These are phyloP conservation scores for Malacoctenus gilli DNA, from an alignment of 2,797 vertebrate genomes.

Conservation along the genomic window DNA sequence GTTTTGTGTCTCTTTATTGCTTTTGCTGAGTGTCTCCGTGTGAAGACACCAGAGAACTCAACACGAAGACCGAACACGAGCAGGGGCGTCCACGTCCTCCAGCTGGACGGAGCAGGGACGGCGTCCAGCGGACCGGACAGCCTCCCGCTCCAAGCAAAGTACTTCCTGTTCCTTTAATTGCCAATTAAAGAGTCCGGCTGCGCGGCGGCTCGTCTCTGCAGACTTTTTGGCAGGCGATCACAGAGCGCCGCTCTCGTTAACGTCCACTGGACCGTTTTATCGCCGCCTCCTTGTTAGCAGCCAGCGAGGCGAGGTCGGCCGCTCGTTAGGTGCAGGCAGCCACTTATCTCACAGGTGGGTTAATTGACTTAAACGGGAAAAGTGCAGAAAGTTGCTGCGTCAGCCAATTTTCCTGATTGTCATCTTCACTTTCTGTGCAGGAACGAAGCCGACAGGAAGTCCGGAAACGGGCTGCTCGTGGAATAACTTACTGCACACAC, in stretches of 20 bases:
- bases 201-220: background rate
- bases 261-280: background rate
- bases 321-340: constrained; percentile 25
- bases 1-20: too few species aligned
- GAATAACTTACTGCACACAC: constrained; percentile 1
- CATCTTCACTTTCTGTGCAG: background rate
- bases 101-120: too few species aligned
- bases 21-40: too few species aligned
- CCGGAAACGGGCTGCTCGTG: background rate
- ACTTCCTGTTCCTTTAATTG: constrained; percentile 16
- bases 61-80: too few species aligned
- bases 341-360: constrained; percentile 4
- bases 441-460: background rate
- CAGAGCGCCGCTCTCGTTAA: constrained; percentile 4
- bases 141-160: too few species aligned
- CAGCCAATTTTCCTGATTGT: constrained; percentile 16
- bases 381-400: background rate
- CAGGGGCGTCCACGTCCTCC: too few species aligned
- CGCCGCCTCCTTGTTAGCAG: constrained; percentile 26
- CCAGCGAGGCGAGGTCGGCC: constrained; percentile 32
- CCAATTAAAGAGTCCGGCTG: constrained; percentile 30
- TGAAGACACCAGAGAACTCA: too few species aligned
- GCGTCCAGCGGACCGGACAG: too few species aligned
- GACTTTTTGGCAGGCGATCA: constrained; percentile 13
- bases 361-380: constrained; percentile 24